Evolutionary conservation across 2,888 invertebrate species (phyloP), one percentile per base, ranked within the genome.

Genomic region (Dysmachus trigonus): DNA sequence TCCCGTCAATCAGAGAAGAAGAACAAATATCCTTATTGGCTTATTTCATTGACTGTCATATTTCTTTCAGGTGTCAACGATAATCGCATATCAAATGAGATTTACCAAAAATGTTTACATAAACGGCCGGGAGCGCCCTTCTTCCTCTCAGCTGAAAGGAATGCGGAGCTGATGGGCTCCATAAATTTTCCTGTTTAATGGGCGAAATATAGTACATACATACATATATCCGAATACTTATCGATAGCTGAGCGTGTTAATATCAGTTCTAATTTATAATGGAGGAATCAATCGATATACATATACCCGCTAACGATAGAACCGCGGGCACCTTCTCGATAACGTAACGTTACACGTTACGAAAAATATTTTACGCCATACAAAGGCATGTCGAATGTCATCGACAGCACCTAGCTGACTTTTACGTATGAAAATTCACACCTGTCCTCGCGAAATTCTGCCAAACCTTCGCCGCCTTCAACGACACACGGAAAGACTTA

Each of bases 381-480:
- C 18, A 33, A 51, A 33, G n/a, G 6, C 18, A 81, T 35, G 33
- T 53, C 81, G 33, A 53, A 53, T 18, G 7, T 30, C 81, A 31
- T 81, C 35, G 30, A 15, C 53, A 33, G 30, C 62, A 62, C 62
- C 47, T 8, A 53, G 31, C 51, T 79, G 81, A 53, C 81, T 53
- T 62, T 81, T 33, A 81, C 47, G 33, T 81, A 81, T 62, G 81
- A 81, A 81, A 53, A 81, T 81, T 81, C 62, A 35, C 81, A 81
- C 81, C 81, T 81, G 53, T 53, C 62, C 31, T 47, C 31, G 53
- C 73, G 33, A 33, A 22, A 53, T 81, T 81, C 18, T 8, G 8
- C 62, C 13, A 41, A 18, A 10, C 10, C 35, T 10, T 8, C 3
- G 38, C 62, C 53, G 27, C n/a, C n/a, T n/a, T n/a, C n/a, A n/a